A percentile compares a stretch with the other conserved stretches of the same genome.
Evolutionary conservation across 2,797 vertebrate genomes (phyloP).

Genomic region (Pampus argenteus): DNA sequence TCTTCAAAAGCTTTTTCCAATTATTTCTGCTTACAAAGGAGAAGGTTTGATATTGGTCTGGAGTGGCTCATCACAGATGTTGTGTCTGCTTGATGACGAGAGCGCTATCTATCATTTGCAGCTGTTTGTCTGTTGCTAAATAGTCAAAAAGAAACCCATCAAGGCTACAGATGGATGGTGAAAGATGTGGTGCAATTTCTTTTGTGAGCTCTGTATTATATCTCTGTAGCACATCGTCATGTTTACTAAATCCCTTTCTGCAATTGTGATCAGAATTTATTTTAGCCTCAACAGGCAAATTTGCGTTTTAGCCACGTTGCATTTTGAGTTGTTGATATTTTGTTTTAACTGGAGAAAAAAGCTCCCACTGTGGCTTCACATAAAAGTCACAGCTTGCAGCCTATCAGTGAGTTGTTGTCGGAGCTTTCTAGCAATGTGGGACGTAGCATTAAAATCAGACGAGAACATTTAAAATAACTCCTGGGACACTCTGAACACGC

Average conservation of each 20-base stretch:
- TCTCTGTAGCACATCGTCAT: not conserved
- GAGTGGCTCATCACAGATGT: constrained; percentile 3
- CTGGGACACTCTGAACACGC: not conserved
- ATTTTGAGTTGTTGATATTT: too few relatives aligned
- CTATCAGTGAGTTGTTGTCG: not conserved
- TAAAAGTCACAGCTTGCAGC: not conserved
- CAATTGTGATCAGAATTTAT: not conserved
- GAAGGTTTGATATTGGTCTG: not conserved
- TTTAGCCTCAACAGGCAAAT: not conserved
- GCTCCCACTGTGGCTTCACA: not conserved
- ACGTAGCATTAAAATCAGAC: not conserved
- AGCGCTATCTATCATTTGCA: not conserved
- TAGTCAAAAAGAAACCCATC: constrained; percentile 13
- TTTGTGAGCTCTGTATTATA: not conserved
- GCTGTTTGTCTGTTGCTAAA: constrained; percentile 17
- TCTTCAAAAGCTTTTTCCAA: too few relatives aligned
- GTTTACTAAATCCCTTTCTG: not conserved
- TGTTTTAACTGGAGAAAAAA: too few relatives aligned
- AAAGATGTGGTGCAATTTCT: not conserved
- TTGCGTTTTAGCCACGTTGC: not conserved
- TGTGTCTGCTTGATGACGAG: not conserved
- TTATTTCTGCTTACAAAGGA: not conserved
- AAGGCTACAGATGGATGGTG: constrained; percentile 4
- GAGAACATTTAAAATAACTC: not conserved
- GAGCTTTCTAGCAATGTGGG: constrained; percentile 9